phyloP scores from a whole-genome alignment of 2,888 invertebrate species.

The Coenonympha arcania region DNA sequence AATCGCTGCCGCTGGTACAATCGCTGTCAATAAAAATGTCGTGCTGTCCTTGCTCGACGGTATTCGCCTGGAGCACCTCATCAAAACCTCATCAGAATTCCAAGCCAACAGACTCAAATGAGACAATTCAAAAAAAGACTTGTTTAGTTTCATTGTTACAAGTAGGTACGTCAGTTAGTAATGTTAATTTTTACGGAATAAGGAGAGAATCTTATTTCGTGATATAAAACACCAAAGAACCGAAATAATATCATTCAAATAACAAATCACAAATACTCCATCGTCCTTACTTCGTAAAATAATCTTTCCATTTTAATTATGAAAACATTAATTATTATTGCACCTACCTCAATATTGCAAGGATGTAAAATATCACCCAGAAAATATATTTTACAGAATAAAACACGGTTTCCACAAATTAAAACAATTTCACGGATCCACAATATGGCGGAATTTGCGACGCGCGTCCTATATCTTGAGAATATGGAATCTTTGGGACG shows the following conservation, averaged over 20 bases:
- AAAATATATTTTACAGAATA: too few relatives aligned
- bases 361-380: too few relatives aligned
- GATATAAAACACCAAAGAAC: too few relatives aligned
- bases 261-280: too few relatives aligned
- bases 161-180: too few relatives aligned
- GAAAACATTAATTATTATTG: too few relatives aligned
- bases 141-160: background rate
- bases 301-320: too few relatives aligned
- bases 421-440: constrained; percentile 41
- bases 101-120: background rate
- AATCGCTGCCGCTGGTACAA: constrained; percentile 10
- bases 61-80: constrained; percentile 40
- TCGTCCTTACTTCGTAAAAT: too few relatives aligned
- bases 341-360: too few relatives aligned
- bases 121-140: background rate
- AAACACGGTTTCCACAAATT: constrained; percentile 34
- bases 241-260: too few relatives aligned
- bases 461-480: constrained; percentile 38
- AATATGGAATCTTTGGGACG: constrained; percentile 52
- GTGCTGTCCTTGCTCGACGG: constrained; percentile 19
- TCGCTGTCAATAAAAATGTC: constrained; percentile 30
- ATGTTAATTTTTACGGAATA: too few relatives aligned
- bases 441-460: constrained; percentile 41
- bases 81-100: constrained; percentile 58
- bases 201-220: too few relatives aligned